Conservation (phyloP, 2,797 vertebrate genomes). For the Ptychadena robeensis region DNA sequence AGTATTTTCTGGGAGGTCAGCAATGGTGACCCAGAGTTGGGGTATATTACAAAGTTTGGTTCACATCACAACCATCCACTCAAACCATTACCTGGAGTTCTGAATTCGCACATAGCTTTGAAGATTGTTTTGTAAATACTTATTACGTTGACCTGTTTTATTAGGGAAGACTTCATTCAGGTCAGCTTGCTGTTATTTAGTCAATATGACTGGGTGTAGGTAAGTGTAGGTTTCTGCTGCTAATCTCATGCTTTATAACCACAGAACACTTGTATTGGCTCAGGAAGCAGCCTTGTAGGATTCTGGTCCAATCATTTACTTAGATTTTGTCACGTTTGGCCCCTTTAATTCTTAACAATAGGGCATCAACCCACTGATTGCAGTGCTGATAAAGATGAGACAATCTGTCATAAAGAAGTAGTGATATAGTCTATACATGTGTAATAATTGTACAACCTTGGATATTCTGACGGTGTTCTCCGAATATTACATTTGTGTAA, state of each 20-base stretch:
- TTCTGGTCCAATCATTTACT: constrained; percentile 38
- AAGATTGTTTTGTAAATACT: constrained; percentile 71
- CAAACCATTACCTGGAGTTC: background rate
- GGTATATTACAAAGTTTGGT: background rate
- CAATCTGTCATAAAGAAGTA: constrained; percentile 32
- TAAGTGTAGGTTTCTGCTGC: constrained; percentile 70
- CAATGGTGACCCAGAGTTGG: background rate
- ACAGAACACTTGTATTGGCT: constrained; percentile 71
- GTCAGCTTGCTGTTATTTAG: constrained; percentile 10
- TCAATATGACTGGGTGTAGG: background rate
- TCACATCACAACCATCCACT: background rate
- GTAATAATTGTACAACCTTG: background rate
- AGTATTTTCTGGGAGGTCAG: no score
- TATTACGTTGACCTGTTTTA: constrained; percentile 60
- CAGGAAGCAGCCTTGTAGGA: constrained; percentile 77
- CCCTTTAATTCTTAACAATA: background rate
- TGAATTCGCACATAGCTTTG: constrained; percentile 65
- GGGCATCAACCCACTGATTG: background rate
- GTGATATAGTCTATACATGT: background rate
- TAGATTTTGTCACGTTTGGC: background rate
- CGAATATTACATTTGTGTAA: no score
- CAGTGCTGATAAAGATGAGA: constrained; percentile 10
- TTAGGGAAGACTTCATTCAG: background rate
- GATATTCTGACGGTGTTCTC: background rate
- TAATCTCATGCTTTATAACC: constrained; percentile 61